Conservation (phyloP, 2,888 invertebrate genomes). For the Dicroscelio sp. region DNA sequence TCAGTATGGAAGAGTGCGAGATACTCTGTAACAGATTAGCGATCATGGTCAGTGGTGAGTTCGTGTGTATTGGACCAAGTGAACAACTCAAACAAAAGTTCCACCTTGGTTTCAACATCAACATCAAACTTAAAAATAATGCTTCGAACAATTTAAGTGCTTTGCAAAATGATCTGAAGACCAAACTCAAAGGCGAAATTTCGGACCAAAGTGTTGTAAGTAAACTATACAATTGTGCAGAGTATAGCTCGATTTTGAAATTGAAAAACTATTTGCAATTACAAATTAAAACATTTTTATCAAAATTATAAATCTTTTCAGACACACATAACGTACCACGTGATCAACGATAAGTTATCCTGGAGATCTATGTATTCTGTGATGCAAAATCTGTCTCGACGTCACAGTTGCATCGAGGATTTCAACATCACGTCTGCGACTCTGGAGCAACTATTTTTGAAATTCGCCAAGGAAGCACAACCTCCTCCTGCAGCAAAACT, state of each 20-base stretch:
- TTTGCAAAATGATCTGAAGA: too few species aligned
- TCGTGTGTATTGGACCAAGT: constrained; percentile 25
- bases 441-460: constrained; percentile 90
- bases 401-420: constrained; percentile 90
- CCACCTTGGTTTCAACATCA: constrained; percentile 19
- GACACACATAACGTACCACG: constrained; percentile 90
- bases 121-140: too few species aligned
- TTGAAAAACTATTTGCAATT: background rate
- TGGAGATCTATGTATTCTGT: constrained; percentile 90
- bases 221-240: too few species aligned
- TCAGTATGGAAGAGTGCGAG: constrained; percentile 96
- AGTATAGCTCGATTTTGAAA: too few species aligned
- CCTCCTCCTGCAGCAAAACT: too few species aligned
- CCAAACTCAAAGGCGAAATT: background rate
- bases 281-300: too few species aligned
- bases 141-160: too few species aligned
- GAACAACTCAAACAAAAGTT: constrained; percentile 28
- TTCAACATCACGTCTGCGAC: constrained; percentile 90
- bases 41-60: constrained; percentile 39
- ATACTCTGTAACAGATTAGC: constrained; percentile 38
- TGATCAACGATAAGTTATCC: constrained; percentile 87
- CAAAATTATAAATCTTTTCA: too few species aligned
- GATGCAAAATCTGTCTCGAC: too few species aligned
- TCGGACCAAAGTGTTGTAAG: background rate
- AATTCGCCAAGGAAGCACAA: constrained; percentile 90